These are phyloP conservation scores for Pipistrellus kuhlii DNA, from an alignment of 2,797 vertebrate species.

Conservation along the genomic window DNA sequence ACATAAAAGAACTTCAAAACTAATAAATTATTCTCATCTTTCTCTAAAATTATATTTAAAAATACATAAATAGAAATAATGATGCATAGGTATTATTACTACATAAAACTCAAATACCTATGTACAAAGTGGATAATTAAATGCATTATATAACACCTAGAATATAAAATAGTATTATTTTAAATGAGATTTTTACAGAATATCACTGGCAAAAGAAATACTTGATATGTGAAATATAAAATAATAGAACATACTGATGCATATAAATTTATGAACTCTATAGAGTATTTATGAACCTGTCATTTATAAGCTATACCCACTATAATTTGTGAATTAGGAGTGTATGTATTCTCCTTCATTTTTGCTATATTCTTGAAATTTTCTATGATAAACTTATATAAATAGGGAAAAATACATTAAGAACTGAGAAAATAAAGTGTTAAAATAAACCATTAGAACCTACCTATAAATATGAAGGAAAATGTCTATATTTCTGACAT, in stretches of 20 bases:
- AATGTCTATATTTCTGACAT: neutral
- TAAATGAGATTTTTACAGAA: neutral
- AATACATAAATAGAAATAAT: neutral
- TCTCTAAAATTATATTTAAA: neutral
- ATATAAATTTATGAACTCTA: neutral
- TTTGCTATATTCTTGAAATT: neutral
- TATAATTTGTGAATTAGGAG: neutral
- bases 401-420: neutral
- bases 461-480: slow-evolving; percentile 18
- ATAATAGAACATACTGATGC: neutral
- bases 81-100: neutral
- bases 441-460: neutral
- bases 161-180: neutral
- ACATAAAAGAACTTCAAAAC: neutral
- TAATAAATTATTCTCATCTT: neutral
- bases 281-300: neutral
- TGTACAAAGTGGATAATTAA: neutral
- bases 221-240: neutral
- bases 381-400: neutral
- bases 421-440: neutral
- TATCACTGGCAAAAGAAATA: neutral
- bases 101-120: neutral
- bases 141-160: neutral
- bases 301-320: neutral
- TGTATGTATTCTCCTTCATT: neutral